Evolutionary conservation across 2,888 invertebrate species (phyloP).

Genomic region (Anthrax anthrax): DNA sequence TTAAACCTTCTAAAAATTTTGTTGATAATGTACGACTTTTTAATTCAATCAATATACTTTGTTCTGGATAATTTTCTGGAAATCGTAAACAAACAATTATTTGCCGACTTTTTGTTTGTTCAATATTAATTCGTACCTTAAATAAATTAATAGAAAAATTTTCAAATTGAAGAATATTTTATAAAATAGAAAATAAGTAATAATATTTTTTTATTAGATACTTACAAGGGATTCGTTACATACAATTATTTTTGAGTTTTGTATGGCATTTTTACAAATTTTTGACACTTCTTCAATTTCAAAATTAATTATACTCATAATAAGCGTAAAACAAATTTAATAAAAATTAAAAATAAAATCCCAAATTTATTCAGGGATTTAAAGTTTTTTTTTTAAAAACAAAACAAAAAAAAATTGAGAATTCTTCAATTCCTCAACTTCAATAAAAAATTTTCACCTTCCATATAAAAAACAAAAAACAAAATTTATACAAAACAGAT

Average conservation of each 20-base stretch:
- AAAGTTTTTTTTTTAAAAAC: too few relatives aligned
- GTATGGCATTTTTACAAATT: constrained; percentile 45
- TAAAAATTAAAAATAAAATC: too few relatives aligned
- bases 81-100: constrained; percentile 52
- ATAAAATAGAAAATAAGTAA: neutral
- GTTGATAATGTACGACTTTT: constrained; percentile 54
- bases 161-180: neutral
- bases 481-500: too few relatives aligned
- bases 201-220: neutral
- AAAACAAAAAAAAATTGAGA: too few relatives aligned
- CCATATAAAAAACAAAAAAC: too few relatives aligned
- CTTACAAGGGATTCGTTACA: constrained; percentile 47
- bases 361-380: too few relatives aligned
- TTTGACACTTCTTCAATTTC: constrained; percentile 49
- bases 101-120: constrained; percentile 45
- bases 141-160: constrained; percentile 2
- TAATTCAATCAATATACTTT: constrained; percentile 46
- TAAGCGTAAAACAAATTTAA: constrained; percentile 6
- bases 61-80: constrained; percentile 45
- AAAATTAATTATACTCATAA: constrained; percentile 49
- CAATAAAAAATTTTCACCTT: too few relatives aligned
- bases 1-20: constrained; percentile 45
- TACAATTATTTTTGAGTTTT: constrained; percentile 47
- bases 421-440: too few relatives aligned
- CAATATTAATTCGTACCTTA: constrained; percentile 44